phyloP scores from a whole-genome alignment of 2,113 vertebrate species.

The Gadus chalcogrammus region DNA sequence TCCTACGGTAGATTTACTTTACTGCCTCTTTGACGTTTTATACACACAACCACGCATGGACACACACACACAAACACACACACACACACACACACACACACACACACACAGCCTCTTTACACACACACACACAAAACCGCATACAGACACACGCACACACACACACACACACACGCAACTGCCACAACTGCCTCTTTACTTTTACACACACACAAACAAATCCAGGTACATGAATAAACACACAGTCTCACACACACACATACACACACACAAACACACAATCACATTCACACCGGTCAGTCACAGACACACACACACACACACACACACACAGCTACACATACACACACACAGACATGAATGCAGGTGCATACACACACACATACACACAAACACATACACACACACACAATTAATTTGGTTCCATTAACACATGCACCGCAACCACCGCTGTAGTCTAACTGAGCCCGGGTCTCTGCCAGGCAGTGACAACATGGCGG shows the following conservation, averaged over 20 bases:
- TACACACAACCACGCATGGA: not conserved
- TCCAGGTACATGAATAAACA: too few species aligned
- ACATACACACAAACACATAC: slow-evolving; percentile 4
- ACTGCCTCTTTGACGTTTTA: too few species aligned
- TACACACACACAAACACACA: slow-evolving; percentile 17
- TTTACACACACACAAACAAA: too few species aligned
- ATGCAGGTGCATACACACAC: not conserved
- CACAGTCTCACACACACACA: slow-evolving; percentile 8
- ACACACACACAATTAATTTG: not conserved
- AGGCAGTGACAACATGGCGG: slow-evolving; percentile 15
- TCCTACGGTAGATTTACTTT: too few species aligned
- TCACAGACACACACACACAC: not conserved
- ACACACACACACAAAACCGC: slow-evolving; percentile 5
- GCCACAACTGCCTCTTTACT: too few species aligned
- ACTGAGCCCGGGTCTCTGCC: slow-evolving; percentile 4
- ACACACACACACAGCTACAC: not conserved
- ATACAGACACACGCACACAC: not conserved
- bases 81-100: not conserved
- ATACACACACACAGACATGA: not conserved
- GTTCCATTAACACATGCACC: not conserved
- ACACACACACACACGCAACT: not conserved
- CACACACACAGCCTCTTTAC: not conserved
- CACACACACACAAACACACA: not conserved
- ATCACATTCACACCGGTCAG: too few species aligned
- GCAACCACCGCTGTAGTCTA: not conserved